These are phyloP conservation scores for Peribatodes rhomboidaria DNA, from an alignment of 2,888 invertebrate genomes.

Conservation along the genomic window DNA sequence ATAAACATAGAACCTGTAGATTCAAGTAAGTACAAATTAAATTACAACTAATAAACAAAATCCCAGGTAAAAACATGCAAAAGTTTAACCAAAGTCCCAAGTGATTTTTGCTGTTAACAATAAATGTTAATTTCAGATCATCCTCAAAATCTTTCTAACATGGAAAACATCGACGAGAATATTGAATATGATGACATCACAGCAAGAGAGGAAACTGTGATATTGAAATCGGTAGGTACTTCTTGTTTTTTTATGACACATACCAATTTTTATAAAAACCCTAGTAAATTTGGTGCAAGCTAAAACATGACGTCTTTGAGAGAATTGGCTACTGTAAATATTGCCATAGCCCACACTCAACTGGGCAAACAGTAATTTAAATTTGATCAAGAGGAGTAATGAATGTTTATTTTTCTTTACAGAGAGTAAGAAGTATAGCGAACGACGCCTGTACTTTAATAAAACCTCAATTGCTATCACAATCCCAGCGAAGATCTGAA, in stretches of 20 bases:
- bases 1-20: conserved; percentile 39
- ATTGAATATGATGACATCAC: neutral
- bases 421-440: conserved; percentile 38
- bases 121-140: conserved; percentile 24
- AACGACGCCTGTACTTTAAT: conserved; percentile 35
- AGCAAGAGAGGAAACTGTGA: neutral
- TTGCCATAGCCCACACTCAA: no score
- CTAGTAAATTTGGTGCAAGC: neutral
- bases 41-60: no score
- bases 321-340: no score
- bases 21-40: conserved; percentile 42
- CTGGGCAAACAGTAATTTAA: no score
- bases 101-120: conserved; percentile 1
- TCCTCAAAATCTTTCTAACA: neutral
- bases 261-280: neutral
- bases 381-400: neutral
- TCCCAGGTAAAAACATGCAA: no score
- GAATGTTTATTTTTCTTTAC: neutral
- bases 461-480: conserved; percentile 23
- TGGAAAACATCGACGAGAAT: neutral
- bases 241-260: neutral
- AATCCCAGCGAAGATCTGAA: conserved; percentile 2
- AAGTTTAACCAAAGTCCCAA: no score
- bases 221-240: conserved; percentile 15
- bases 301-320: no score